Conservation (phyloP, 2,888 invertebrate genomes). For the Cerastis leucographa region DNA sequence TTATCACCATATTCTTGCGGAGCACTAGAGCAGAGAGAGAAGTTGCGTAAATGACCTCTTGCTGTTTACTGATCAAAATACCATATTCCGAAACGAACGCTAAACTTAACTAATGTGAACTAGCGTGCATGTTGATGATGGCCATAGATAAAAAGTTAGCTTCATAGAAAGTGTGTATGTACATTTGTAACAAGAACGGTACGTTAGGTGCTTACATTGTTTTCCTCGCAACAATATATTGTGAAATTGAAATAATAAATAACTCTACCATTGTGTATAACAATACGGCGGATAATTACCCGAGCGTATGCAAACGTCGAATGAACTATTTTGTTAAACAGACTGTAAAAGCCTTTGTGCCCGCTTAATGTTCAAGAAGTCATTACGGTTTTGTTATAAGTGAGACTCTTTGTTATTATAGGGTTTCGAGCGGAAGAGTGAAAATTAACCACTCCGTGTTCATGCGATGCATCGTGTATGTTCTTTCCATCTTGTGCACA, state of each 20-base stretch:
- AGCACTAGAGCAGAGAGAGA: neutral
- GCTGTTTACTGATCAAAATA: neutral
- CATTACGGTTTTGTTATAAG: conserved; percentile 60
- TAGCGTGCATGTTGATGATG: conserved; percentile 34
- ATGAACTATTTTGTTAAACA: conserved; percentile 85
- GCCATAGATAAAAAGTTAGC: conserved; percentile 40
- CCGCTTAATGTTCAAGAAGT: conserved; percentile 69
- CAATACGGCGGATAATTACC: conserved; percentile 82
- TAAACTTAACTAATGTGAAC: neutral
- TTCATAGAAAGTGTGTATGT: conserved; percentile 57
- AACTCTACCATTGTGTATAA: conserved; percentile 76
- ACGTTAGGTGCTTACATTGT: conserved; percentile 71
- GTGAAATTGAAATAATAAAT: conserved; percentile 81
- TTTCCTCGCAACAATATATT: conserved; percentile 74
- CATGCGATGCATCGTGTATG: conserved; percentile 49
- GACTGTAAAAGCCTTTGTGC: conserved; percentile 84
- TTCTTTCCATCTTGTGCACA: conserved; percentile 48
- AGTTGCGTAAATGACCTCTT: neutral
- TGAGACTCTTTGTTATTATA: conserved; percentile 57
- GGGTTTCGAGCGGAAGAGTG: conserved; percentile 47
- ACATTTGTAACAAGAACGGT: conserved; percentile 55
- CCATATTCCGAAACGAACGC: neutral
- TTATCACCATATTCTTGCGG: neutral
- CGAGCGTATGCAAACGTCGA: conserved; percentile 77
- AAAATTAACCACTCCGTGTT: conserved; percentile 53